phyloP scores from a whole-genome alignment of 2,888 invertebrate genomes.

The Hypselothyrea guttata region DNA sequence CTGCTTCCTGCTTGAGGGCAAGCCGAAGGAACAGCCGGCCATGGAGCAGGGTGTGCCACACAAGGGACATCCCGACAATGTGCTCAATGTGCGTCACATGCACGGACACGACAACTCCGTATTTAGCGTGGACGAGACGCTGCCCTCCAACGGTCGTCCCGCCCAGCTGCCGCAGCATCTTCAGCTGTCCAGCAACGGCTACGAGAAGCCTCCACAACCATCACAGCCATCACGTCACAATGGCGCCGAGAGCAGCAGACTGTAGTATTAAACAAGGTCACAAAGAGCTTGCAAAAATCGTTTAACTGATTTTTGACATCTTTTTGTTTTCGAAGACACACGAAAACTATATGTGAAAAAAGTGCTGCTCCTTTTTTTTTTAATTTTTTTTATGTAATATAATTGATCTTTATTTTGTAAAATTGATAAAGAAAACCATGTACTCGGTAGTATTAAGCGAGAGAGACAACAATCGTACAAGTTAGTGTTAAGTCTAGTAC shows the following conservation, averaged over 20 bases:
- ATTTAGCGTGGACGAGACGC: constrained; percentile 79
- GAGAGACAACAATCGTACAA: constrained; percentile 23
- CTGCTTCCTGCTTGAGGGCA: constrained; percentile 90
- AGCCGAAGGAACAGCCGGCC: constrained; percentile 39
- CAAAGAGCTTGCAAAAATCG: not conserved
- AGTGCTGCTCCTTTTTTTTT: constrained; percentile 23
- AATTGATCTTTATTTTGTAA: constrained; percentile 37
- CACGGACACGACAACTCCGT: constrained; percentile 82
- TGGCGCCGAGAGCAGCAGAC: constrained; percentile 80
- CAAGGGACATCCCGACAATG: constrained; percentile 55
- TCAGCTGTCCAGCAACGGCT: constrained; percentile 70
- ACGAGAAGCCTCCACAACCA: constrained; percentile 62
- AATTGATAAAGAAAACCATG: constrained; percentile 8
- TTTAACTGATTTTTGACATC: no score
- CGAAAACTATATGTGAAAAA: no score
- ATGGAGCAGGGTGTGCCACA: constrained; percentile 44
- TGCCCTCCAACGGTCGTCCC: constrained; percentile 76
- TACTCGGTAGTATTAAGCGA: constrained; percentile 34
- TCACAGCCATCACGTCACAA: constrained; percentile 60
- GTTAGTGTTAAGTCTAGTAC: constrained; percentile 25
- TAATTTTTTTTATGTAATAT: constrained; percentile 33
- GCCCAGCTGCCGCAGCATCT: constrained; percentile 77
- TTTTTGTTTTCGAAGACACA: no score
- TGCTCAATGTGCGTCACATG: constrained; percentile 68
- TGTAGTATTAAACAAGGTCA: constrained; percentile 56